Evolutionary conservation across 1,140 invertebrate species (phyloP), one percentile per base, ranked within the genome.

Genomic region (Pteromalus puparum): DNA sequence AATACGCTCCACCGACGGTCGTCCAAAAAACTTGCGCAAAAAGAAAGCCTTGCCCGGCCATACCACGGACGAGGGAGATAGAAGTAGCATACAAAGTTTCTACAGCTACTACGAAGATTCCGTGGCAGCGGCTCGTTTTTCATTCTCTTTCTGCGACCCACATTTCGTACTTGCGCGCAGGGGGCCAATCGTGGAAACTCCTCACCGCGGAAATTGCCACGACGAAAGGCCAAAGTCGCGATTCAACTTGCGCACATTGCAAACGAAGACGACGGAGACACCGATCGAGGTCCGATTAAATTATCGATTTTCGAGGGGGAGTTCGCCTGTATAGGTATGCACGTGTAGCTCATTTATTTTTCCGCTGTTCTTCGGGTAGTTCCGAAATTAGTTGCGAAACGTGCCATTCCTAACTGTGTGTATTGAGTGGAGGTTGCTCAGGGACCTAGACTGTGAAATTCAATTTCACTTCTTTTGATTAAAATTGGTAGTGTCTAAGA

Each of bases 81-180:
- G 18, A 61, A 61, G 53, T 61, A 61, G 18, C 21, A 21, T 61
- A 18, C 18, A 21, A 61, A 61, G 53, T 61, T 61, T 61, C 38
- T 61, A 6, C 21, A 21, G 21, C 6, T 21, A 7, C 6, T 18
- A n/a, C 6, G 21, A 74, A 42, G 34, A 74, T 74, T 46, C 73
- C 73, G 73, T 74, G 73, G 28, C 21, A 30, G 21, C 34, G 12
- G 21, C 73, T 76, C 74, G 46, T 76, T 76, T 76, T 76, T 76
- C 74, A 53, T 53, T 53, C 42, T 24, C 10, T 18, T 24, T 10
- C 42, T 53, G 18, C 74, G 74, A 76, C 74, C 74, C 74, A 76
- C 46, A 76, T 76, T 53, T 18, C 73, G 5, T 61, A 15, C 21
- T 61, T 61, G 15, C 46, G 46, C 46, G 13, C 46, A 48, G 53